Conservation (phyloP, 2,888 invertebrate genomes). For the Galeopsomyia nigrocyanea region DNA sequence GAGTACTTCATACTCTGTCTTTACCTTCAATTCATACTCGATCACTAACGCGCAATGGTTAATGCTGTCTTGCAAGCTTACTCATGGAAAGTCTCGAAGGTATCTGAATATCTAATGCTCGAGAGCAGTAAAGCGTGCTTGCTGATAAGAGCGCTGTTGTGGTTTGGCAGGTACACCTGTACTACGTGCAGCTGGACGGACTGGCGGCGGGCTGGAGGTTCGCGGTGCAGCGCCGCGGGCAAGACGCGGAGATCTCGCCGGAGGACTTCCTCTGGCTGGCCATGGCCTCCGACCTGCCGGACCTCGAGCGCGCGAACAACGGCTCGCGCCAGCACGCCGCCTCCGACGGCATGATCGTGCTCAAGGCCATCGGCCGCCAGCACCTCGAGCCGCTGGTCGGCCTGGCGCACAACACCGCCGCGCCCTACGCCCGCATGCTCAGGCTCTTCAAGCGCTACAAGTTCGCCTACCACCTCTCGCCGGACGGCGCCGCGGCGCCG, state of each 20-base stretch:
- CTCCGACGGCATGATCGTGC: constrained; percentile 61
- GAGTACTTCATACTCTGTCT: constrained; percentile 35
- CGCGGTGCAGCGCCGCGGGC: constrained; percentile 76
- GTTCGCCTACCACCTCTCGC: constrained; percentile 78
- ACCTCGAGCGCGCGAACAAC: constrained; percentile 72
- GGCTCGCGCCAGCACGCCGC: constrained; percentile 60
- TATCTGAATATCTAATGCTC: constrained; percentile 8
- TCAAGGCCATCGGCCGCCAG: constrained; percentile 58
- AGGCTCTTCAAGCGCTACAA: constrained; percentile 88
- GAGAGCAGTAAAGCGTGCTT: neutral
- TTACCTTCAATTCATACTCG: neutral
- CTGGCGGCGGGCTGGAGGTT: constrained; percentile 82
- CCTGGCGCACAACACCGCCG: constrained; percentile 86
- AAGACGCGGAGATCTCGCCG: constrained; percentile 74
- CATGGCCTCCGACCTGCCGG: constrained; percentile 81
- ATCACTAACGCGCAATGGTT: neutral
- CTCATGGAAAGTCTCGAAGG: constrained; percentile 23
- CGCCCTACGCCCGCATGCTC: constrained; percentile 84
- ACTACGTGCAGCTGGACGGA: constrained; percentile 84
- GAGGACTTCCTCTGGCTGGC: constrained; percentile 83
- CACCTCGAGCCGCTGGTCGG: constrained; percentile 71
- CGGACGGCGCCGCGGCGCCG: constrained; percentile 60
- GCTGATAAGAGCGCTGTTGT: too few relatives aligned
- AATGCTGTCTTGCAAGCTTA: constrained; percentile 31
- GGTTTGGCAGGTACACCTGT: constrained; percentile 75